These are phyloP conservation scores for Branchinecta lindahli DNA, from an alignment of 1,140 invertebrate genomes.

Conservation along the genomic window DNA sequence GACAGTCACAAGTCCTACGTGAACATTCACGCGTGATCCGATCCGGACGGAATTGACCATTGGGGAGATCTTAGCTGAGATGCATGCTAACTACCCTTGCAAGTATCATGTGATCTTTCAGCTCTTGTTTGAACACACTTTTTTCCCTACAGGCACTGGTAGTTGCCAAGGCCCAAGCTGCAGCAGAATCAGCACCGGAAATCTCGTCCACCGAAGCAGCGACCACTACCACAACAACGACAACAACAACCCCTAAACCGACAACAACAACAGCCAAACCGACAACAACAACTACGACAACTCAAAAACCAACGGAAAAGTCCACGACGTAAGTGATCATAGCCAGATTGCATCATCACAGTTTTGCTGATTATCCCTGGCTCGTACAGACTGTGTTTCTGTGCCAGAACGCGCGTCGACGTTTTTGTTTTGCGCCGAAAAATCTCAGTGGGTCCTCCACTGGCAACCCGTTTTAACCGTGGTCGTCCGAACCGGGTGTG, in stretches of 20 bases:
- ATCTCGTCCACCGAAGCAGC: background rate
- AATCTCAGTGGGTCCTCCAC: no score
- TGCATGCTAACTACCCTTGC: background rate
- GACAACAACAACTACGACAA: background rate
- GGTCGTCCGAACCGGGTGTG: no score
- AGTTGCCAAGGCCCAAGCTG: background rate
- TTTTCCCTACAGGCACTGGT: background rate
- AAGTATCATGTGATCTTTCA: no score
- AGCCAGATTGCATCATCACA: no score
- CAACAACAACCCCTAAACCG: slow-evolving; percentile 36
- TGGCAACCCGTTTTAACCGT: no score
- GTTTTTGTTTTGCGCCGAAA: no score
- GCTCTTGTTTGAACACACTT: background rate
- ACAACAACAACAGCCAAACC: slow-evolving; percentile 17
- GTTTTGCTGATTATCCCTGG: no score
- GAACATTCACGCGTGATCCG: no score
- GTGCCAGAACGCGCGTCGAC: no score
- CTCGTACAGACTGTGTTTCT: no score
- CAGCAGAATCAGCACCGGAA: background rate
- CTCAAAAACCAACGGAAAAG: slow-evolving; percentile 4
- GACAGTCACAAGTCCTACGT: no score
- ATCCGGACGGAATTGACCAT: background rate
- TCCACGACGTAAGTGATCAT: background rate
- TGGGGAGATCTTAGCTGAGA: background rate
- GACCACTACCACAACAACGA: slow-evolving; percentile 1